Base-by-base conservation (phyloP, 2,888 invertebrate species). In the Apocheima hispidaria region DNA sequence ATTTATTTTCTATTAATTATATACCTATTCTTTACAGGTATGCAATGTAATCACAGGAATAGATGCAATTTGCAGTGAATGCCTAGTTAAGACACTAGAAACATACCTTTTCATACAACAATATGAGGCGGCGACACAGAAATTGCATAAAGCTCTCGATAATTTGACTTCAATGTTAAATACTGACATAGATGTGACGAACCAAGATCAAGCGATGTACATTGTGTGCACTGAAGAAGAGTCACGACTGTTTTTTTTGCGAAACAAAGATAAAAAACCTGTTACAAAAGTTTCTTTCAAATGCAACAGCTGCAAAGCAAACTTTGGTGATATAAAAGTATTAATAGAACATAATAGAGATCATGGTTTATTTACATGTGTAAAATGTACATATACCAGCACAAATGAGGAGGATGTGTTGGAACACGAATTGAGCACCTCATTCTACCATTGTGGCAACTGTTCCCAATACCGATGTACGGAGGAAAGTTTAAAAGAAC, bases 11-110 rank as follows among this genome's bases (percentile, higher is more conserved):
- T n/a, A n/a, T 14, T 9, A 4, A 20, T 12, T 21, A 40, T n/a
- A 2, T 23, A 2, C 10, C 23, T 1, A 14, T n/a, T 48, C 50
- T 44, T 87, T 86, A n/a, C 79, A 92, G 92, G 65, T 84, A 26
- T 71, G 68, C 35, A 78, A 85, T 63, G 82, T 84, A 59, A 77
- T 90, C 26, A 73, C 82, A 21, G 90, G 90, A 0, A 68, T 90
- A 36, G 86, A 91, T 67, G 86, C 84, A 33, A 79, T 89, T 1
- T 92, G 92, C 61, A 73, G 77, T 21, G 69, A 77, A 26, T 92
- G 92, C 66, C 79, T 81, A 0, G 75, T 84, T 12, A 80, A 78
- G 67, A 73, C 78, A 12, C 50, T 87, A 1, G 73, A 82, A 49
- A 73, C 77, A 2, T 36, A 72, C 1, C 80, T 72, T 50, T 88